These are phyloP conservation scores for Cepphus grylle DNA, from an alignment of 2,113 vertebrate genomes.

Conservation along the genomic window DNA sequence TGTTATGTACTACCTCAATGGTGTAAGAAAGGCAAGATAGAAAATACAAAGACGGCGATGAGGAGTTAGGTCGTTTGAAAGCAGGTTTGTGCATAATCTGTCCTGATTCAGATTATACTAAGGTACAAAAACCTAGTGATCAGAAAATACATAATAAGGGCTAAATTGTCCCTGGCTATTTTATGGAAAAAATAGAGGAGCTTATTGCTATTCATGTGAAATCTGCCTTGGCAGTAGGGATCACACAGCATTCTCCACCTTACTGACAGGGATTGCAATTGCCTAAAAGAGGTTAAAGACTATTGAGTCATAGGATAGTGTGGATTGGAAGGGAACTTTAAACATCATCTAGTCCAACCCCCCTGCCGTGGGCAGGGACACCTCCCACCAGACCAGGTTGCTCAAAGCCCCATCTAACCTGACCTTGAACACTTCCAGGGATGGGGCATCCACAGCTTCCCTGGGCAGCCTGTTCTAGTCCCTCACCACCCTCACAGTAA, in stretches of 20 bases:
- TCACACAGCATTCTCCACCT: not conserved
- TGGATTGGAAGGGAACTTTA: not conserved
- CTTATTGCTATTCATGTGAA: not conserved
- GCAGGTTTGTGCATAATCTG: not conserved
- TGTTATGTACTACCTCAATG: not conserved
- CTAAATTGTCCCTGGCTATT: not conserved
- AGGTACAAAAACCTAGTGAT: not conserved
- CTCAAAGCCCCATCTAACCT: not conserved
- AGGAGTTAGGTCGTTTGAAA: not conserved
- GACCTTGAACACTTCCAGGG: not conserved
- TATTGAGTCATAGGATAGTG: not conserved
- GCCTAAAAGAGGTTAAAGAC: not conserved
- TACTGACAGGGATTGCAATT: accelerated
- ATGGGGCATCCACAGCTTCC: not conserved
- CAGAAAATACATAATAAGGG: not conserved
- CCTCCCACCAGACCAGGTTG: not conserved
- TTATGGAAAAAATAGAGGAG: not conserved
- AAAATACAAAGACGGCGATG: not conserved
- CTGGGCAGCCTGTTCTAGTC: not conserved
- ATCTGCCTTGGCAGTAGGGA: not conserved
- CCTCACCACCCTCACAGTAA: not conserved
- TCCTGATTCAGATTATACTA: not conserved
- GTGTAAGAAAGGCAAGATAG: not conserved
- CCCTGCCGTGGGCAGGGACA: not conserved
- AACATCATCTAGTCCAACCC: not conserved